Evolutionary conservation across 2,797 vertebrate genomes (phyloP), one percentile per base, ranked within the genome.

Genomic region (Catamblyrhynchus diadema): DNA sequence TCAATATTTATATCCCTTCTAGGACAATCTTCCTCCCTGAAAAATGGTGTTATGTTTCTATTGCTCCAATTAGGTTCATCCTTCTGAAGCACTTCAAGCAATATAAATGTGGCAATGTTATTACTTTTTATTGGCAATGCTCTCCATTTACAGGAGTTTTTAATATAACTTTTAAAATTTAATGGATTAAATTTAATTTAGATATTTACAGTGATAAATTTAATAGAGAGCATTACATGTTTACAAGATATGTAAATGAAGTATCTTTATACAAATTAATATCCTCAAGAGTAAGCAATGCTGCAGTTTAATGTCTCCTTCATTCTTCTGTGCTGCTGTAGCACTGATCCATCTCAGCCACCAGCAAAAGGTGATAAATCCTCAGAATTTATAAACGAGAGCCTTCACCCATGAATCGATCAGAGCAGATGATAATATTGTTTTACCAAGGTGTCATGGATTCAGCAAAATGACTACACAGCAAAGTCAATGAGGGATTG

Each of bases 191-290:
- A 95, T 97, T 97, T 96, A 97, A 97, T 97, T 96, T 96, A 96
- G 96, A 95, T 97, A 96, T 97, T 97, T 97, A 95, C 96, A 81
- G 94, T 93, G 94, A 97, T 96, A 95, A 97, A 96, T 97, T 96
- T 97, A 95, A 95, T 94, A 90, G 93, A 82, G 90, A 97, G 88
- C 65, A 67, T 95, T 97, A 56, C 91, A 39, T 97, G 95, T 97
- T 97, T 97, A 97, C 95, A 96, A 95, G 96, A 95, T 96, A 97
- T 97, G 97, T 96, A 97, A 97, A 97, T 97, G 95, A 96, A 91
- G 88, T 87, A 27, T 95, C 91, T 94, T 95, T 94, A 82, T 86
- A 96, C 90, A 95, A 94, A 97, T 97, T 95, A 97, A 97, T 96
- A 95, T 93, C 93, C 93, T 94, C 79, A 93, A 93, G 96, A 96